These are phyloP conservation scores for Drosophila leontia DNA, from an alignment of 1,140 invertebrate genomes.

Conservation along the genomic window DNA sequence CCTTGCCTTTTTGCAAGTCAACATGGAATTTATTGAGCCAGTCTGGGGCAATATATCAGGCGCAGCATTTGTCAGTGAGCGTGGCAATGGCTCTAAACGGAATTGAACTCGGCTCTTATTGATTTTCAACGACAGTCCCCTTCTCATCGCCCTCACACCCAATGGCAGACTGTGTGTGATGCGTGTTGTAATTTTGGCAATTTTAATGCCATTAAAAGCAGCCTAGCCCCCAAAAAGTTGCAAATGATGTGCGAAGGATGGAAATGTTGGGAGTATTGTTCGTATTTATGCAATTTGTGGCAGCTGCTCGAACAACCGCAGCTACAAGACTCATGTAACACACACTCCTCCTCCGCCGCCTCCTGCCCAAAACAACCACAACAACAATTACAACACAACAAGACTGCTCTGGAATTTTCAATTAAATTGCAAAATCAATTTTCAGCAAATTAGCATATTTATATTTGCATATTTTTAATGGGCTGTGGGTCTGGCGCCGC, in stretches of 20 bases:
- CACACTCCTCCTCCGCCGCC: not conserved
- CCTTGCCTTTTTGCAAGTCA: conserved; percentile 54
- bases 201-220: conserved; percentile 80
- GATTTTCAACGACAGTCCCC: conserved; percentile 47
- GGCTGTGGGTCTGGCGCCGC: not conserved
- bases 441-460: conserved; percentile 80
- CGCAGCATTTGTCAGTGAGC: conserved; percentile 65
- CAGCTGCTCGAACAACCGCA: conserved; percentile 75
- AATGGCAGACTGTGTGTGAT: conserved; percentile 19
- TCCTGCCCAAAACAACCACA: conserved; percentile 33
- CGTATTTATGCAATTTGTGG: conserved; percentile 80
- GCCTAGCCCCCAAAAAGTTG: conserved; percentile 68
- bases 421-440: conserved; percentile 83
- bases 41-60: conserved; percentile 69
- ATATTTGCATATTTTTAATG: conserved; percentile 76
- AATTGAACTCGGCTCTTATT: conserved; percentile 70
- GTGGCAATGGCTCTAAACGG: conserved; percentile 41
- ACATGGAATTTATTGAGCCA: conserved; percentile 71
- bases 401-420: conserved; percentile 62
- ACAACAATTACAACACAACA: conserved; percentile 42
- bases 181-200: conserved; percentile 77
- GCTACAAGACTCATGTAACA: conserved; percentile 53
- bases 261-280: conserved; percentile 54
- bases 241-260: conserved; percentile 76
- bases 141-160: not conserved